A percentile compares a stretch with the other conserved stretches of the same genome.
Evolutionary conservation across 2,797 vertebrate species (phyloP).

Genomic region (Carapus acus): DNA sequence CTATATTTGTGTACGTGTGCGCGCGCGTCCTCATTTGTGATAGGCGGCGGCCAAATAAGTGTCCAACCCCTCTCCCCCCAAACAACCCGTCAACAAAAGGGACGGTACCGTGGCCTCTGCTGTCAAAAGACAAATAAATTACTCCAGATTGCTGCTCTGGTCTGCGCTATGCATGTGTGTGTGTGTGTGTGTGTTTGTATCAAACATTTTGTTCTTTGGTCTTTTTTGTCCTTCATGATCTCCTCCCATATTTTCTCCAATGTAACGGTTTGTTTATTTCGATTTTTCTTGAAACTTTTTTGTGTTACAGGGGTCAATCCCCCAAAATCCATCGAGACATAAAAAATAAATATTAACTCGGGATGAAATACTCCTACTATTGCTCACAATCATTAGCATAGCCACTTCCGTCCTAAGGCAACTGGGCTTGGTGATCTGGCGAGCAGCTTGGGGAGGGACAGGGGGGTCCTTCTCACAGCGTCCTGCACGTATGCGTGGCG

Average conservation of each 20-base stretch:
- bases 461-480: constrained; percentile 29
- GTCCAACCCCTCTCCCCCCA: constrained; percentile 15
- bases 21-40: constrained; percentile 42
- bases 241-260: constrained; percentile 72
- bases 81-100: constrained; percentile 41
- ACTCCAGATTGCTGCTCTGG: constrained; percentile 41
- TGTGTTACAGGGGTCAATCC: constrained; percentile 49
- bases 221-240: constrained; percentile 66
- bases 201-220: constrained; percentile 79
- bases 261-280: constrained; percentile 25
- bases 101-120: constrained; percentile 57
- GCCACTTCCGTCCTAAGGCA: constrained; percentile 69
- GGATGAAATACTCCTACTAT: constrained; percentile 62
- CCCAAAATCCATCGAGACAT: constrained; percentile 47
- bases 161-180: constrained; percentile 19
- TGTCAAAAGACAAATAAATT: constrained; percentile 53
- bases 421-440: constrained; percentile 64
- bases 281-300: constrained; percentile 21
- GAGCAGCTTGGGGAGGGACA: constrained; percentile 44
- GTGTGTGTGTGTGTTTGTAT: constrained; percentile 49
- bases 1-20: constrained; percentile 25
- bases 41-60: constrained; percentile 35
- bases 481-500: constrained; percentile 6
- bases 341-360: constrained; percentile 72
- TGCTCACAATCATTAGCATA: constrained; percentile 62